Evolutionary conservation across 2,113 vertebrate genomes (phyloP), one percentile per base, ranked within the genome.

Genomic region (Triplophysa siluroides): DNA sequence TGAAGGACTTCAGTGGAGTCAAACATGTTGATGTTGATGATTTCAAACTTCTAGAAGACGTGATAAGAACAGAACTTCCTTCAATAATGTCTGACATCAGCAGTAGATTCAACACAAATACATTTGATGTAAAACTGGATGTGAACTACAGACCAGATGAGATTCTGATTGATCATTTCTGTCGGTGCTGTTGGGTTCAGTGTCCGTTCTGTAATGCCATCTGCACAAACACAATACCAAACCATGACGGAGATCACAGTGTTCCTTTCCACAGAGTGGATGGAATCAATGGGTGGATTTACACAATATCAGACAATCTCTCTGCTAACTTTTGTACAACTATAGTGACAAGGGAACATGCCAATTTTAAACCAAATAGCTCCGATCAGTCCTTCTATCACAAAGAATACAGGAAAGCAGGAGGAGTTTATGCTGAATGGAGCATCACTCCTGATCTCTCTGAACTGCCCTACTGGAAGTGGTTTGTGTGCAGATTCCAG

Each of bases 381-480:
- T 29, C 26, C 2, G 26, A 29, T 29, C 26, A 29, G 26, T 29
- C 0, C 1, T 29, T 29, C 26, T 29, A 2, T 29, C 26, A 29
- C 26, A 29, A 29, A 29, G 13, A 73, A 18, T 73, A 73, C 52
- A 73, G 70, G n/a, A n/a, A 0, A 38, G 70, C 52, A 58, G 70
- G 52, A 73, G 52, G 19, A 16, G 10, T 16, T 13, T 73, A 60
- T 73, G 29, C 9, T 1, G 0, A 21, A 1, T 73, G 70, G 70
- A 73, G 33, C 78, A 80, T 83, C 66, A 50, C 45, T 10, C 47
- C 66, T 50, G 82, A 83, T 12, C 13, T 18, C 33, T 76, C 82
- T 38, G 60, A 80, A 54, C n/a, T 83, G 71, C 61, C 81, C 3
- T 83, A 83, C 82, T 83, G 82, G 82, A 83, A 77, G 26, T 83